A percentile compares a stretch with the other conserved stretches of the same genome.
These are phyloP conservation scores for Marisa cornuarietis DNA, from an alignment of 1,140 invertebrate genomes.

Conservation along the genomic window DNA sequence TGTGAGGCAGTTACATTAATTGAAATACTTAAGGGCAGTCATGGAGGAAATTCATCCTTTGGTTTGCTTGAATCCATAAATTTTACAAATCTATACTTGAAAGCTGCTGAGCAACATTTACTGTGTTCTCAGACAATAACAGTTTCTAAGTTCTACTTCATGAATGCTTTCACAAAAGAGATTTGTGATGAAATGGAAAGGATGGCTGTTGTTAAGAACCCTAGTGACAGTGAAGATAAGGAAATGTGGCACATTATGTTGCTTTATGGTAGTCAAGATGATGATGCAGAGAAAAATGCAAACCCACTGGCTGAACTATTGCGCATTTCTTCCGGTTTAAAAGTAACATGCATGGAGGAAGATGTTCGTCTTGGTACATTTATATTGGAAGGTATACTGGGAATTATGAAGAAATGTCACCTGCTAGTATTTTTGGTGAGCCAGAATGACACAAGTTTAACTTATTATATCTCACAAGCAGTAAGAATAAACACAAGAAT, in stretches of 20 bases:
- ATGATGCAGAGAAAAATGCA: background rate
- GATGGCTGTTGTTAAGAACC: too few species aligned
- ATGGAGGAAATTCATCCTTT: background rate
- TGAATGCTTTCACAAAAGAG: too few species aligned
- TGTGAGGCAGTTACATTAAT: slow-evolving; percentile 10
- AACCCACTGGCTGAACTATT: background rate
- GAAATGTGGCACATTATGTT: background rate
- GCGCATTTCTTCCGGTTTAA: background rate
- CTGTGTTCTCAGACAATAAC: too few species aligned
- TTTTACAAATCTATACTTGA: too few species aligned
- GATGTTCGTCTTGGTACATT: background rate
- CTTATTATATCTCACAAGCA: background rate
- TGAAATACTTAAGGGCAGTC: slow-evolving; percentile 6
- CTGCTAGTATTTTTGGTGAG: slow-evolving; percentile 5
- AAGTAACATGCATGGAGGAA: background rate
- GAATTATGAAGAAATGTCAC: background rate
- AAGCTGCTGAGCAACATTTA: too few species aligned
- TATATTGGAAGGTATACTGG: slow-evolving; percentile 3
- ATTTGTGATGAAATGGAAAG: too few species aligned
- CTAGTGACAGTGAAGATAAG: background rate
- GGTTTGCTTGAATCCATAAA: background rate
- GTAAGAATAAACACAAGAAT: background rate
- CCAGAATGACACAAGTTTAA: background rate
- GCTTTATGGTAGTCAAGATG: background rate
- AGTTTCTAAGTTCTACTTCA: too few species aligned